Evolutionary conservation across 2,113 vertebrate species (phyloP), one percentile per base, ranked within the genome.

Genomic region (Mustelus asterias): DNA sequence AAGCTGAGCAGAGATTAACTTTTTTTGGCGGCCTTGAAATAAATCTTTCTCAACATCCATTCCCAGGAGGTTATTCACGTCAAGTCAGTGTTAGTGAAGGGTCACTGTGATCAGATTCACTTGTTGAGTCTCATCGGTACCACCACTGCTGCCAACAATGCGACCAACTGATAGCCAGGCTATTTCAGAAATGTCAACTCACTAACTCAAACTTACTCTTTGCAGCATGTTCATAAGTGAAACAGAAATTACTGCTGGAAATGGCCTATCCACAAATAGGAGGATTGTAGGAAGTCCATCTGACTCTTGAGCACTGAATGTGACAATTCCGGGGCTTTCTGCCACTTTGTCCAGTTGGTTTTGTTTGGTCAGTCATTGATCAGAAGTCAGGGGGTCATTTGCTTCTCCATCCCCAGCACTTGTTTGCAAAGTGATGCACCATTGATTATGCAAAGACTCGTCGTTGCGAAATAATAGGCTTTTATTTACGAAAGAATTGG

Each of bases 91-190:
- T 98, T 97, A 97, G 97, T 96, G 96, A 97, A 98, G 97, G 97
- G 97, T 97, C 97, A 98, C 69, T 60, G 83, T 98, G 98, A 98
- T 98, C 97, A 98, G 97, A 98, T 97, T 96, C 97, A 97, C 98
- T 98, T 98, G 98, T 98, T 98, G 98, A 98, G 97, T 98, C 97
- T 98, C 96, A 97, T 97, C 3, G 78, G 98, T 98, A 97, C 97
- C 97, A 97, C 97, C 97, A 96, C 96, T 97, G 96, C 97, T 97
- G 98, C 97, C 97, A 98, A 97, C 97, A 97, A 97, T 98, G 97
- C 97, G 97, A 98, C 98, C 96, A 97, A 97, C 97, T 98, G 98
- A 98, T 98, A 98, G 96, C 97, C 96, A 96, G 97, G 96, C 97
- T 97, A 97, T 98, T 97, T 98, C 97, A 98, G 97, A 97, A 97